These are phyloP conservation scores for Carassius carassius DNA, from an alignment of 2,113 vertebrate species.

Conservation along the genomic window DNA sequence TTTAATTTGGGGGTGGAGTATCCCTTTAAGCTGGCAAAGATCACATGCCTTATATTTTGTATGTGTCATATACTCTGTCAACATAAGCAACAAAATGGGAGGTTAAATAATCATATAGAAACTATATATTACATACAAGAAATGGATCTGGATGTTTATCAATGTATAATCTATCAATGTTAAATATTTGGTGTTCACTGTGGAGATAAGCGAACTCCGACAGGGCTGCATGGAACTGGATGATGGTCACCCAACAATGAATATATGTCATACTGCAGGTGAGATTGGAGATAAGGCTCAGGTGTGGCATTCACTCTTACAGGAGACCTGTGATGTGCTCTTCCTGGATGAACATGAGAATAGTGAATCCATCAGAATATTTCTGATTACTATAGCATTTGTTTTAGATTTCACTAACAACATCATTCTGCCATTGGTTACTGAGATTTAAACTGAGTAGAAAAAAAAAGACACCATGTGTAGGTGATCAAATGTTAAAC, in stretches of 20 bases:
- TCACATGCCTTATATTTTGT: not conserved
- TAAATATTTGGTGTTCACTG: not conserved
- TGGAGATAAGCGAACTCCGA: not conserved
- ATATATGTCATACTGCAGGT: not conserved
- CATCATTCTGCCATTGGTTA: not conserved
- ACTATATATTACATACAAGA: not conserved
- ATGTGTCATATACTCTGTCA: not conserved
- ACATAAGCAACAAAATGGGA: not conserved
- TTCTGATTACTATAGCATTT: not conserved
- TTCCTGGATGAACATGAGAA: constrained; percentile 35
- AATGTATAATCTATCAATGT: not conserved
- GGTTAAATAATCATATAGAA: not conserved
- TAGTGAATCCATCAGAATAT: not conserved
- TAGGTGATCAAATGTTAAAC: not conserved
- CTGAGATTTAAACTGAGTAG: not conserved
- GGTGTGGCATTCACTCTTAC: not conserved
- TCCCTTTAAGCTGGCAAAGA: not conserved
- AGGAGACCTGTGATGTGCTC: not conserved
- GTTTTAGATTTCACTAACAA: not conserved
- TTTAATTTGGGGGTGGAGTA: too few species aligned
- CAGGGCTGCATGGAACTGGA: constrained; percentile 43
- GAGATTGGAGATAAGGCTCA: not conserved
- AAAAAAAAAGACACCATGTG: not conserved
- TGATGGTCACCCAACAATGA: constrained; percentile 44
- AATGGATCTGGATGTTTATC: not conserved